Conservation (phyloP, 2,888 invertebrate genomes). For the Stenolophus ochropezus region DNA sequence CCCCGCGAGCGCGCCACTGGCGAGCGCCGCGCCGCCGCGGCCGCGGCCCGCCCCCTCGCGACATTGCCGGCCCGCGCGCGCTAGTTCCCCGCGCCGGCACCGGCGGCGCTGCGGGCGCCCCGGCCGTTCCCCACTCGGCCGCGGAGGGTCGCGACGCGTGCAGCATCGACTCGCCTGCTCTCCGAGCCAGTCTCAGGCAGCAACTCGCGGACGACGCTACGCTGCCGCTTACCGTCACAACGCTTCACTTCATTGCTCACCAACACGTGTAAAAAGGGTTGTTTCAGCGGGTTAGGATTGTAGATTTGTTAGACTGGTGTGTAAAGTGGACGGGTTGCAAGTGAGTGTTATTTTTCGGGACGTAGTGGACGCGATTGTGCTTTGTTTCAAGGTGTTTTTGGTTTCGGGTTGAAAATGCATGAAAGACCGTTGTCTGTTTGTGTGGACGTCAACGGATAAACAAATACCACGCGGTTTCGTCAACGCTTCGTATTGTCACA, state of each 20-base stretch:
- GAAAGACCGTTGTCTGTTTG: slow-evolving; percentile 6
- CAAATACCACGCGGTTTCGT: slow-evolving; percentile 37
- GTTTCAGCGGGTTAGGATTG: too few relatives aligned
- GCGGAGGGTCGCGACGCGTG: slow-evolving; percentile 31
- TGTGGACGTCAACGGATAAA: slow-evolving; percentile 30
- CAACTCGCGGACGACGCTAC: not conserved
- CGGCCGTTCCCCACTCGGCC: slow-evolving; percentile 38
- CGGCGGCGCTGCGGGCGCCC: slow-evolving; percentile 25
- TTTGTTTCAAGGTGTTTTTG: slow-evolving; percentile 36
- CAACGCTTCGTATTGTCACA: slow-evolving; percentile 32
- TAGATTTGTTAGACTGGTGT: slow-evolving; percentile 11
- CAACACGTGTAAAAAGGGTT: too few relatives aligned
- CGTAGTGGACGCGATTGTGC: slow-evolving; percentile 7
- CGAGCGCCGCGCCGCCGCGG: slow-evolving; percentile 39
- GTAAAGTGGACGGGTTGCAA: not conserved
- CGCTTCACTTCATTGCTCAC: not conserved
- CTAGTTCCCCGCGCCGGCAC: slow-evolving; percentile 16
- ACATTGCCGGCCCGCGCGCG: slow-evolving; percentile 44
- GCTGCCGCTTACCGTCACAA: not conserved
- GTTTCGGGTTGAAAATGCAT: slow-evolving; percentile 5
- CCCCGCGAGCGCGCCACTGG: too few relatives aligned
- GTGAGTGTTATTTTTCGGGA: slow-evolving; percentile 42
- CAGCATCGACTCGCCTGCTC: slow-evolving; percentile 18
- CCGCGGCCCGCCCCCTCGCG: slow-evolving; percentile 27
- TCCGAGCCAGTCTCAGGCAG: slow-evolving; percentile 26